Evolutionary conservation across 1,140 invertebrate genomes (phyloP).

Genomic region (Drosophila burlai): DNA sequence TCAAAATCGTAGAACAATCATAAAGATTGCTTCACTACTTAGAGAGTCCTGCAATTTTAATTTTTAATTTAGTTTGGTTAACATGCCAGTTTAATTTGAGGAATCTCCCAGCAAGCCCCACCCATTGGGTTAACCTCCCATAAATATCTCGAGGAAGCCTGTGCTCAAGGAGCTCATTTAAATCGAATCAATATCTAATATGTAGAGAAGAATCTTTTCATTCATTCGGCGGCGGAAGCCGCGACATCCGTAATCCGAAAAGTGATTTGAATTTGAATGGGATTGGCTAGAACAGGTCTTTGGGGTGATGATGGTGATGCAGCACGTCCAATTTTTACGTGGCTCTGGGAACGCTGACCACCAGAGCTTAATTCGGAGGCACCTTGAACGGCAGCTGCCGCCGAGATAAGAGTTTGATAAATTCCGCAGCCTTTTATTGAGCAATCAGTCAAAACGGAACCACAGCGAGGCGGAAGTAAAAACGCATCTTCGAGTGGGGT

Average conservation of each 20-base stretch:
- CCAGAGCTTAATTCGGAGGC: conserved; percentile 49
- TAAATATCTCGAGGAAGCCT: conserved; percentile 17
- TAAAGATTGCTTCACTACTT: conserved; percentile 9
- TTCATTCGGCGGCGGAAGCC: conserved; percentile 31
- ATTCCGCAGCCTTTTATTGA: conserved; percentile 67
- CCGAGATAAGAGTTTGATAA: conserved; percentile 52
- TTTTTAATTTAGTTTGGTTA: conserved; percentile 4
- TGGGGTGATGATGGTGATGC: conserved; percentile 35
- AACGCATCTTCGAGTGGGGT: conserved; percentile 59
- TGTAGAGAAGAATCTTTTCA: conserved; percentile 11
- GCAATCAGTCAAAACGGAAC: conserved; percentile 74
- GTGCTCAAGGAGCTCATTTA: conserved; percentile 26
- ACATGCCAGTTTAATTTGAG: background rate
- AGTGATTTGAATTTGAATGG: conserved; percentile 40
- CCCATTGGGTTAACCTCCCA: conserved; percentile 6
- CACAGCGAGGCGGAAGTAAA: conserved; percentile 62
- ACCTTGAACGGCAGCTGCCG: conserved; percentile 59
- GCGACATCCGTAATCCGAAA: conserved; percentile 19
- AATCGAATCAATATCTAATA: conserved; percentile 3
- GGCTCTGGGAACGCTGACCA: conserved; percentile 31
- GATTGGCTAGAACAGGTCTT: conserved; percentile 54
- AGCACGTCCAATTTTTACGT: conserved; percentile 61
- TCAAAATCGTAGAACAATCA: conserved; percentile 6
- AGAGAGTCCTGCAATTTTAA: background rate
- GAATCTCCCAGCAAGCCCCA: conserved; percentile 5